Percentiles rank a stretch among this genome's conserved stretches.
phyloP scores from a whole-genome alignment of 2,113 vertebrate species.

The Neotragus moschatus region DNA sequence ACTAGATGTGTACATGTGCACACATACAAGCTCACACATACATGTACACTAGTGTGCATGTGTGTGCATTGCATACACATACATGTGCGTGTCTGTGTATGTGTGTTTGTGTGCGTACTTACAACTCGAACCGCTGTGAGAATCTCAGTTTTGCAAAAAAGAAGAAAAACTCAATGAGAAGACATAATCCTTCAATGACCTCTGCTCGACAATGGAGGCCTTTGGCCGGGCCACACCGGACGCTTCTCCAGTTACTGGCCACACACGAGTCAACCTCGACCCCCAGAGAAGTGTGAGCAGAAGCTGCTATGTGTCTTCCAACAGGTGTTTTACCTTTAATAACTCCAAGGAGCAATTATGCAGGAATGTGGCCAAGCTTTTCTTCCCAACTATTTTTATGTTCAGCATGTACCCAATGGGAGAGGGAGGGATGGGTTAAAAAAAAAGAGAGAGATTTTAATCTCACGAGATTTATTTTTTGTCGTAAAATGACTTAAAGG shows the following conservation, averaged over 20 bases:
- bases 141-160: neutral
- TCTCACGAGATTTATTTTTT: neutral
- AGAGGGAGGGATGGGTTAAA: neutral
- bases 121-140: neutral
- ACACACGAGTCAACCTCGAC: accelerated
- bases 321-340: neutral
- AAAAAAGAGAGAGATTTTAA: neutral
- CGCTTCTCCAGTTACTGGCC: neutral
- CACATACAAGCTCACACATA: too few species aligned
- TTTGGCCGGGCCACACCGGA: neutral
- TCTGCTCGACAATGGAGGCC: neutral
- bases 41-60: accelerated
- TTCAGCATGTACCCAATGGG: neutral
- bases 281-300: accelerated
- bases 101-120: accelerated
- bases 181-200: neutral
- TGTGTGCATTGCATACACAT: neutral
- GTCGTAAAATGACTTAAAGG: neutral
- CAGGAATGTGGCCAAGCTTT: constrained; percentile 5
- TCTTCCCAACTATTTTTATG: neutral
- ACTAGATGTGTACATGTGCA: neutral
- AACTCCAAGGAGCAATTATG: neutral
- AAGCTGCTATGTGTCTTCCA: neutral
- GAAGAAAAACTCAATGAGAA: neutral
- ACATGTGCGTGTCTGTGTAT: accelerated